Evolutionary conservation across 2,888 invertebrate genomes (phyloP).

Genomic region (Calliphora vomitoria): DNA sequence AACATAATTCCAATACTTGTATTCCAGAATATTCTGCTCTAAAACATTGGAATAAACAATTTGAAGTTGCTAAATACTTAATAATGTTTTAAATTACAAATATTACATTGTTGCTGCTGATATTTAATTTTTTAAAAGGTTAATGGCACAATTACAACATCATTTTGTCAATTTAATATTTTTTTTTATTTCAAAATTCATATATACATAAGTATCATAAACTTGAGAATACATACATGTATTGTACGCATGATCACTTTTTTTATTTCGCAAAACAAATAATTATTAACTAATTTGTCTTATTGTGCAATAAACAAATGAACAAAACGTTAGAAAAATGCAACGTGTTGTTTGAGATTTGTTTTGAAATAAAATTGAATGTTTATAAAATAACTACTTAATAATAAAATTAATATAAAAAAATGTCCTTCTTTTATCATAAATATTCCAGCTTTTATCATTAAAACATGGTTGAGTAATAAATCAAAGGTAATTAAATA

Average conservation of each 20-base stretch:
- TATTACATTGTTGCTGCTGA: background rate
- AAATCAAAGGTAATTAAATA: too few species aligned
- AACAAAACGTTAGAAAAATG: background rate
- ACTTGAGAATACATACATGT: constrained; percentile 27
- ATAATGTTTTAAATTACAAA: background rate
- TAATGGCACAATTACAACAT: constrained; percentile 54
- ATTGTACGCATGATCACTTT: constrained; percentile 3
- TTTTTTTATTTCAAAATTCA: constrained; percentile 1
- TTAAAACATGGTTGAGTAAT: too few species aligned
- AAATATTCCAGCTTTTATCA: too few species aligned
- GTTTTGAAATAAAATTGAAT: background rate
- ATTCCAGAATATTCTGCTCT: too few species aligned
- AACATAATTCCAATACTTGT: too few species aligned
- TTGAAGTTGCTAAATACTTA: too few species aligned
- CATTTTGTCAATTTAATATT: background rate
- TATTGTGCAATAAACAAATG: constrained; percentile 2
- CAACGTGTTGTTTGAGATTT: background rate
- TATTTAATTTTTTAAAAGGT: constrained; percentile 32
- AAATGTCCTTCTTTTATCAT: too few species aligned
- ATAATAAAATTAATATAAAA: background rate
- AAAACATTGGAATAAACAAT: too few species aligned
- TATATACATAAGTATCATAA: background rate
- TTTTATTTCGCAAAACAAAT: background rate
- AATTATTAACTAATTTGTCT: background rate
- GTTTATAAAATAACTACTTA: background rate